Evolutionary conservation across 1,140 invertebrate genomes (phyloP).

Genomic region (Nephotettix cincticeps): DNA sequence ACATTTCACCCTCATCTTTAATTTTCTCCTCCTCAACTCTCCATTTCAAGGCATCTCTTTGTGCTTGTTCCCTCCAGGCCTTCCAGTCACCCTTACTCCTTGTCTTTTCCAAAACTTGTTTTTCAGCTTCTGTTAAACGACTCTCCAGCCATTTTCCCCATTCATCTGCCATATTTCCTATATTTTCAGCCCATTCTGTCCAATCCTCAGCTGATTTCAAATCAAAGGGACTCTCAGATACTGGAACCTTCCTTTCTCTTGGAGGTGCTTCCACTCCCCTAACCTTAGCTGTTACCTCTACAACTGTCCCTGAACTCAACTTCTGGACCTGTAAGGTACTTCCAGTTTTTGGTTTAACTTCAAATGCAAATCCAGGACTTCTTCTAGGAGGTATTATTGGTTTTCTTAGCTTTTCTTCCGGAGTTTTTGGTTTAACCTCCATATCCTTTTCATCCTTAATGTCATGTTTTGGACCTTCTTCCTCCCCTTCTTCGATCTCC

Average conservation of each 20-base stretch:
- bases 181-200: slow-evolving; percentile 1
- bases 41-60: background rate
- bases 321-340: background rate
- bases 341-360: slow-evolving; percentile 1
- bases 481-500: background rate
- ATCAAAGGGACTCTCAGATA: background rate
- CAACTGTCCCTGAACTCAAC: slow-evolving; percentile 5
- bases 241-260: background rate
- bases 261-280: slow-evolving; percentile 5
- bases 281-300: background rate
- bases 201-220: background rate
- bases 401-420: too few species aligned
- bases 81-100: background rate
- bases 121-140: background rate
- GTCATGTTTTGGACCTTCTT: background rate
- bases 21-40: background rate
- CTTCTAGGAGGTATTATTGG: background rate
- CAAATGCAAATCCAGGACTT: background rate
- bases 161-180: background rate
- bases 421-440: too few species aligned
- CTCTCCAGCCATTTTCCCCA: slow-evolving; percentile 10
- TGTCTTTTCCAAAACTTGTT: background rate
- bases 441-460: background rate
- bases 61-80: background rate
- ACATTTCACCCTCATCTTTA: background rate